Evolutionary conservation across 1,140 invertebrate genomes (phyloP).

Genomic region (Aphelinus certus): DNA sequence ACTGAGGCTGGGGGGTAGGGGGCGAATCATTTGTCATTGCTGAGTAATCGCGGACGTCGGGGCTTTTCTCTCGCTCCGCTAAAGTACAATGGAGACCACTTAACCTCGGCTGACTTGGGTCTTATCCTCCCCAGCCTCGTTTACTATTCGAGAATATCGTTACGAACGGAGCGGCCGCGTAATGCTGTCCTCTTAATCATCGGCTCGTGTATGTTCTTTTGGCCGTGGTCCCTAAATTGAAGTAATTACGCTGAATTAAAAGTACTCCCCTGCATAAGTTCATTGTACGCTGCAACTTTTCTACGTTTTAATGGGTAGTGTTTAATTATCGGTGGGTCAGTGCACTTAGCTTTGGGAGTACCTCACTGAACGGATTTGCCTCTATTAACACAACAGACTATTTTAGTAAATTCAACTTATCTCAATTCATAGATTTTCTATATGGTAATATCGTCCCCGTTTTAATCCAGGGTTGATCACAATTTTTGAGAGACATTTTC

Average conservation of each 20-base stretch:
- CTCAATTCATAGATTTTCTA: no score
- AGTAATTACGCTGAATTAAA: slow-evolving; percentile 30
- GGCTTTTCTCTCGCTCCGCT: slow-evolving; percentile 36
- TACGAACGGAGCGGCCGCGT: neutral
- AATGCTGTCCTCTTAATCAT: slow-evolving; percentile 29
- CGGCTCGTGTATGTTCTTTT: neutral
- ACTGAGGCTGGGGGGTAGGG: neutral
- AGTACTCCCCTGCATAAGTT: neutral
- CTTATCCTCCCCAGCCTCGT: slow-evolving; percentile 41
- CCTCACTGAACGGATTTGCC: no score
- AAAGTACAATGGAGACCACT: slow-evolving; percentile 62
- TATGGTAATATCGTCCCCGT: no score
- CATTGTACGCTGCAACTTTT: slow-evolving; percentile 3
- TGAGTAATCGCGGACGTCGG: slow-evolving; percentile 56
- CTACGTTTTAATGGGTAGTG: neutral
- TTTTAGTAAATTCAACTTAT: no score
- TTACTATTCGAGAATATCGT: slow-evolving; percentile 13
- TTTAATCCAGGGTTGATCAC: no score
- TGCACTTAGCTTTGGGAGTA: no score
- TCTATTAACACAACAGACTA: no score
- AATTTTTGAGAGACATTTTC: no score
- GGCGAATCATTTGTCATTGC: slow-evolving; percentile 58
- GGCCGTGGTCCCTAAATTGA: slow-evolving; percentile 5
- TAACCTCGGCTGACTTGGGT: slow-evolving; percentile 51
- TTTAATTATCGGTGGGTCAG: neutral